Evolutionary conservation across 2,113 vertebrate species (phyloP), one percentile per base, ranked within the genome.

Genomic region (Penelope pileata): DNA sequence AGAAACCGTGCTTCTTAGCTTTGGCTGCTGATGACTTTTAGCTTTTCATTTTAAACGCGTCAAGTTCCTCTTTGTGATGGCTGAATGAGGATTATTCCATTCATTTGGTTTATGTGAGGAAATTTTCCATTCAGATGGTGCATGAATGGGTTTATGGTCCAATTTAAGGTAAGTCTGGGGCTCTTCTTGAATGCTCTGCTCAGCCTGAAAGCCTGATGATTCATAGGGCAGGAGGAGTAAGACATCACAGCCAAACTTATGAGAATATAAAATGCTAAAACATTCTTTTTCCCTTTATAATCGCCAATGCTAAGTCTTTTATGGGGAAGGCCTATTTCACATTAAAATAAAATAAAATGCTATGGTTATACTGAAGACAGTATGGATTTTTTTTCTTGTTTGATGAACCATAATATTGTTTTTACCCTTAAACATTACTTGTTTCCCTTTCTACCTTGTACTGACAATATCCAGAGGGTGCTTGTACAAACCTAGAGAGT

Each of bases 401-500:
- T 86, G 93, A 90, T 97, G 94, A 94, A 56, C 58, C 23, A 45
- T 70, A 74, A 70, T 26, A 29, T 59, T 91, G 68, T 63, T 96
- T 91, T 88, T 93, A 63, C 32, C 47, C 7, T 67, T 91, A 72
- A 79, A 83, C 26, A 70, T 64, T 76, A 45, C 42, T 73, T 0
- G 0, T 82, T 91, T 88, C 54, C 17, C n/a, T 86, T 88, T 56
- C 64, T 79, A 7, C 54, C 26, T 83, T 88, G 42, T 80, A 36
- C 7, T 34, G 53, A 29, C 74, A 63, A 76, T 45, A 56, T 56
- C 87, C 54, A 59, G 56, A 56, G 14, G 15, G 27, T 50, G 40
- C 29, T 26, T 87, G 16, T 83, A 38, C 59, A 36, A 79, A 69
- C 26, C 29, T 40, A 9, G 26, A 59, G 30, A 5, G 88, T 95